These are phyloP conservation scores for Cyclophora albipunctata DNA, from an alignment of 2,888 invertebrate genomes.

Conservation along the genomic window DNA sequence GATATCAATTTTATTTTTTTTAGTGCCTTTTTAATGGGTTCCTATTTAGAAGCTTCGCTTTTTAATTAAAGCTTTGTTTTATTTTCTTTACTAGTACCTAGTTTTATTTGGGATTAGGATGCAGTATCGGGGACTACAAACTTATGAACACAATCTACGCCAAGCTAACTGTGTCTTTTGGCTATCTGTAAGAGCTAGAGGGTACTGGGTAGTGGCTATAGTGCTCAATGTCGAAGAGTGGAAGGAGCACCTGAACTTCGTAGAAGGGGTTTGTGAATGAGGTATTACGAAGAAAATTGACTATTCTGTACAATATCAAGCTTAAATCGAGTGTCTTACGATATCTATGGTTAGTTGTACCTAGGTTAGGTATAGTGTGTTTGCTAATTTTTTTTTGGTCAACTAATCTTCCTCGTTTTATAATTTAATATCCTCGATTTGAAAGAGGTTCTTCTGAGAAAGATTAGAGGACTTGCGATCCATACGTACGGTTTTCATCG, in stretches of 20 bases:
- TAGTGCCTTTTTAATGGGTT: too few relatives aligned
- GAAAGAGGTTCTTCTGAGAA: constrained; percentile 7
- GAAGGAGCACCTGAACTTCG: constrained; percentile 34
- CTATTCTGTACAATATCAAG: constrained; percentile 56
- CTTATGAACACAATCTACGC: constrained; percentile 54
- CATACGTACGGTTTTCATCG: constrained; percentile 74
- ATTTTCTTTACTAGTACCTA: too few relatives aligned
- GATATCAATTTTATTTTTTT: constrained; percentile 9
- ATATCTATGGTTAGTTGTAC: constrained; percentile 71
- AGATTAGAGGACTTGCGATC: constrained; percentile 34
- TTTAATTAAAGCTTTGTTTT: too few relatives aligned
- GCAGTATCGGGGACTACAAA: constrained; percentile 50
- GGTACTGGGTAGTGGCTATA: constrained; percentile 30
- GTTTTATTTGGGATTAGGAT: constrained; percentile 29
- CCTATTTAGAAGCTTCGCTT: too few relatives aligned
- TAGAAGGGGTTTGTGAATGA: constrained; percentile 24
- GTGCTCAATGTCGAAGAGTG: constrained; percentile 45
- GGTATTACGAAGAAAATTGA: constrained; percentile 23
- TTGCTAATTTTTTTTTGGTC: constrained; percentile 32
- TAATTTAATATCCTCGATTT: background rate
- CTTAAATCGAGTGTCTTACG: constrained; percentile 62
- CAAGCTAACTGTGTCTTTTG: constrained; percentile 52
- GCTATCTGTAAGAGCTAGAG: constrained; percentile 37
- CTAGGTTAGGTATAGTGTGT: constrained; percentile 45
- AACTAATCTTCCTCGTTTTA: constrained; percentile 38